Evolutionary conservation across 2,888 invertebrate species (phyloP).

Genomic region (Sinentomon sp.): DNA sequence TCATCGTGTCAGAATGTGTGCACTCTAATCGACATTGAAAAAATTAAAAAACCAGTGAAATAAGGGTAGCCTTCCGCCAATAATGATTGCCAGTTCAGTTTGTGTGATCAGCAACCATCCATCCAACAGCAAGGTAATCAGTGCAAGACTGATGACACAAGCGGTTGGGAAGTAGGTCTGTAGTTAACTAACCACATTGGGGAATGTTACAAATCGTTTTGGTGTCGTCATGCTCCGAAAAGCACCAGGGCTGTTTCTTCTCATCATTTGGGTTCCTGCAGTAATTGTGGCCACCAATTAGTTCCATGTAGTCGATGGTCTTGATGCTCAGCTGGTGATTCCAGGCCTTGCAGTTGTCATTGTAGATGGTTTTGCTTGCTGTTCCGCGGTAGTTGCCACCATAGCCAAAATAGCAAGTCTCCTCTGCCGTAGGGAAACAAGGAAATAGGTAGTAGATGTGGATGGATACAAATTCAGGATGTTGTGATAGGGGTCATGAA

Average conservation of each 20-base stretch:
- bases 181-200: constrained; percentile 38
- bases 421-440: constrained; percentile 30
- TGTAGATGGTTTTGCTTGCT: constrained; percentile 29
- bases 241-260: constrained; percentile 71
- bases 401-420: constrained; percentile 65
- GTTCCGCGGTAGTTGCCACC: constrained; percentile 62
- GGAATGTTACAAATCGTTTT: constrained; percentile 63
- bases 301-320: constrained; percentile 49
- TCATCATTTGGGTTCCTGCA: constrained; percentile 65
- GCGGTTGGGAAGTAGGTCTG: no score
- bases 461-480: constrained; percentile 1
- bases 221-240: constrained; percentile 26
- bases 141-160: no score
- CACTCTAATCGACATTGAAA: no score
- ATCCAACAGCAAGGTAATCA: no score
- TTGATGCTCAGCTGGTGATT: constrained; percentile 44
- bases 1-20: no score
- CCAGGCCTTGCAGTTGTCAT: constrained; percentile 53
- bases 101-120: no score
- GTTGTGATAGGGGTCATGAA: no score
- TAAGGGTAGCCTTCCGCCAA: no score
- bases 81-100: no score
- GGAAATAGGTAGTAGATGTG: constrained; percentile 1
- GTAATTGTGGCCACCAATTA: constrained; percentile 63
- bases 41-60: no score